Percentiles rank a stretch among this genome's conserved stretches.
Conservation (phyloP, 2,797 vertebrate genomes). For the Enteromius radiatus region DNA sequence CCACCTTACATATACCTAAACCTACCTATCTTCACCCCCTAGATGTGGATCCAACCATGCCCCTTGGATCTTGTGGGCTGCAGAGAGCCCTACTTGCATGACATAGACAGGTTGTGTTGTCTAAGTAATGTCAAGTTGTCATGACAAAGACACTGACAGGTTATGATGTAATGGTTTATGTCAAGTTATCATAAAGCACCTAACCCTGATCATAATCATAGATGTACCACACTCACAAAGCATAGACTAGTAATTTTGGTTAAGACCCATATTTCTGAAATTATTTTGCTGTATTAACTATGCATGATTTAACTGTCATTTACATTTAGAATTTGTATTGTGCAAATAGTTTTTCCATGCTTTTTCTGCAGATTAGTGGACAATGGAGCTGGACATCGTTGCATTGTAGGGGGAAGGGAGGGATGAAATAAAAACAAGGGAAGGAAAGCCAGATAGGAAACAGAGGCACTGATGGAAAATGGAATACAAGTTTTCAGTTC, state of each 20-base stretch:
- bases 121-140: too few species aligned
- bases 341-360: background rate
- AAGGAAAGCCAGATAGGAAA: slow-evolving; percentile 41
- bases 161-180: too few species aligned
- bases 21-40: too few species aligned
- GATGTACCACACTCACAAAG: background rate
- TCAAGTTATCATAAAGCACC: too few species aligned
- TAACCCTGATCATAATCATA: too few species aligned
- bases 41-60: too few species aligned
- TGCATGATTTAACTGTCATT: background rate
- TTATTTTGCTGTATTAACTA: background rate
- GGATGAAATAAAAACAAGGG: slow-evolving; percentile 19
- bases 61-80: too few species aligned
- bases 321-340: background rate
- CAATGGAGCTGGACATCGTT: background rate
- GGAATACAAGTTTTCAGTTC: slow-evolving; percentile 63
- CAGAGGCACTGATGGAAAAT: slow-evolving; percentile 59
- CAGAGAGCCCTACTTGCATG: too few species aligned
- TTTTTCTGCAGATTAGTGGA: background rate
- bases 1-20: too few species aligned
- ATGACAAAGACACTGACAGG: too few species aligned
- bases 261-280: background rate
- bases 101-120: too few species aligned
- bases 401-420: slow-evolving; percentile 14
- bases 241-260: background rate